These are phyloP conservation scores for Platycnemis pennipes DNA, from an alignment of 2,888 invertebrate genomes.

Conservation along the genomic window DNA sequence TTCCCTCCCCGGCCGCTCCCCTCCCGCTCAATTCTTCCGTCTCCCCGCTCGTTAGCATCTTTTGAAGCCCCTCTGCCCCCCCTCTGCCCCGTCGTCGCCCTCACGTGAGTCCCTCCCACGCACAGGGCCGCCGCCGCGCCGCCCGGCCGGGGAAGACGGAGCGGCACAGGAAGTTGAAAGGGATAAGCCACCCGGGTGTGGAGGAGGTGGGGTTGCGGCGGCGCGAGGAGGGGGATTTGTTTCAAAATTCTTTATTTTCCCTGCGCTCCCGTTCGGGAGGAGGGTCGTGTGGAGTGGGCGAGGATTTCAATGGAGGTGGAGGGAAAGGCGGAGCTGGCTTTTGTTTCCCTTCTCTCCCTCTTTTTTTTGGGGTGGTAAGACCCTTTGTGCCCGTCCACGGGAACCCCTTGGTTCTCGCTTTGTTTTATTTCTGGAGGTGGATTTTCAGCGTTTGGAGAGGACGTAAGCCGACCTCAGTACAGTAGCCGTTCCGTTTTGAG, in stretches of 20 bases:
- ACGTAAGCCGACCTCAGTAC: constrained; percentile 59
- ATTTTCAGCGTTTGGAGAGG: constrained; percentile 48
- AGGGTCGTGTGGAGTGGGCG: neutral
- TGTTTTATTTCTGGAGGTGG: constrained; percentile 25
- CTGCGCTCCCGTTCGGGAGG: neutral
- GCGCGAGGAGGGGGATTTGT: neutral
- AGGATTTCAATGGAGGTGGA: neutral
- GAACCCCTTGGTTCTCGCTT: neutral
- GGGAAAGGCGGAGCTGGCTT: neutral
- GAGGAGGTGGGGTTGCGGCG: neutral
- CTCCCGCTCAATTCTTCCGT: neutral
- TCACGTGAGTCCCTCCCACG: neutral
- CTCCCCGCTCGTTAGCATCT: neutral
- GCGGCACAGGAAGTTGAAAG: neutral
- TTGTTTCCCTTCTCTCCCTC: neutral
- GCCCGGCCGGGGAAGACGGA: neutral
- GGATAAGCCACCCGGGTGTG: neutral
- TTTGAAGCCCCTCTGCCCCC: neutral
- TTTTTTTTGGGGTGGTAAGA: neutral
- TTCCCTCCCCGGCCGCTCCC: neutral
- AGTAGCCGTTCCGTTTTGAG: constrained; percentile 59
- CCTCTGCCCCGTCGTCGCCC: neutral
- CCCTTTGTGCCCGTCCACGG: constrained; percentile 7
- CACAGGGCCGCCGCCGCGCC: too few species aligned
- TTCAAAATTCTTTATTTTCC: neutral